Percentiles rank a stretch among this genome's conserved stretches.
Conservation (phyloP, 2,113 vertebrate genomes). For the Notechis scutatus region DNA sequence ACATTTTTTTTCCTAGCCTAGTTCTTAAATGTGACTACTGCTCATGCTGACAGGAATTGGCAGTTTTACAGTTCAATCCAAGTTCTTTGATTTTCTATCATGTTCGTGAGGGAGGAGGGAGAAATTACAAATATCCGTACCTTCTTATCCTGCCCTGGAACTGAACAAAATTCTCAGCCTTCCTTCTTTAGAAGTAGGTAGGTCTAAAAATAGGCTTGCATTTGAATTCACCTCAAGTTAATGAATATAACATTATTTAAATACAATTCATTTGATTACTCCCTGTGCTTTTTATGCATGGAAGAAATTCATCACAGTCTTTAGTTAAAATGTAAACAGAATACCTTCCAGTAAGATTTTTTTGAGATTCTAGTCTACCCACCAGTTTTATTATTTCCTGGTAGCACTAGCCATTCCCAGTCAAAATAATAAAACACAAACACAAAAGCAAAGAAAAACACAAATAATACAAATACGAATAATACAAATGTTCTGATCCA, state of each 20-base stretch:
- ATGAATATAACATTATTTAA: not conserved
- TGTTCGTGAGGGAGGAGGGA: not conserved
- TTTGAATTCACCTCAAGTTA: not conserved
- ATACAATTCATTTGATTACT: not conserved
- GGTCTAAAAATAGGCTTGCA: not conserved
- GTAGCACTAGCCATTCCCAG: not conserved
- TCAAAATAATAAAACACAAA: not conserved
- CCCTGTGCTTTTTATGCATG: not conserved
- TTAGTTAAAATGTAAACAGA: not conserved
- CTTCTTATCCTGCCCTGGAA: not conserved
- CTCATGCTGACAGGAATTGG: not conserved
- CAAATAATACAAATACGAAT: too few relatives aligned
- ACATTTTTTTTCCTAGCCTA: not conserved
- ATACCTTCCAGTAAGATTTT: not conserved
- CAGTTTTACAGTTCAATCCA: not conserved
- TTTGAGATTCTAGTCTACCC: not conserved
- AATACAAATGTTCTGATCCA: too few relatives aligned
- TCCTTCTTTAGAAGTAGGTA: not conserved
- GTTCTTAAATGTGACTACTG: not conserved
- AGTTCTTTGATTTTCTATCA: not conserved
- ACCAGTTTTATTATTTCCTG: not conserved
- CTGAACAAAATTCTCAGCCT: not conserved
- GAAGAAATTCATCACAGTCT: not conserved
- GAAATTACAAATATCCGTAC: not conserved
- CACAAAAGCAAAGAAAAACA: too few relatives aligned